Evolutionary conservation across 2,888 invertebrate genomes (phyloP), one percentile per base, ranked within the genome.

Genomic region (Bruchidius siliquastri): DNA sequence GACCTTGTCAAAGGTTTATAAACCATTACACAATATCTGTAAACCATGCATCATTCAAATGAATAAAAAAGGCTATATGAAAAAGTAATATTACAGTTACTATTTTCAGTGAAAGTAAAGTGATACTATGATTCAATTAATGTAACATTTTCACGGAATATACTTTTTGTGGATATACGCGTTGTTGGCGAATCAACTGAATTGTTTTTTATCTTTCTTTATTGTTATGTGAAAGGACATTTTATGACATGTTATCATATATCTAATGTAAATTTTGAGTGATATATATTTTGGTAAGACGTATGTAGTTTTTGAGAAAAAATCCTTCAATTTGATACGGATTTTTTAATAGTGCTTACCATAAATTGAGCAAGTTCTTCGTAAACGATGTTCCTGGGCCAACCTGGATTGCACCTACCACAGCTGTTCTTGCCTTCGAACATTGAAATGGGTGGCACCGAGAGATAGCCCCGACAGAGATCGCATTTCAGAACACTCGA

Each of bases 331-430:
- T n/a, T n/a, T n/a, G n/a, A n/a, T n/a, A n/a, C n/a, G n/a, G n/a
- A n/a, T n/a, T n/a, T n/a, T n/a, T n/a, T n/a, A n/a, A n/a, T n/a
- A n/a, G n/a, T n/a, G n/a, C 26, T 49, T 49, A 68, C 68, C 68
- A 75, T 69, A 71, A 70, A 74, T 66, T 77, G 71, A 4, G 79
- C 79, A 21, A 80, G 32, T 66, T 73, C 68, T 74, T 80, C 79
- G 75, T 79, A 80, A 13, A 74, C 74, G 21, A 26, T 70, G 68
- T 79, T 77, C 21, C 78, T 68, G 13, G 74, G 75, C 77, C 77
- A 78, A 21, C 74, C 76, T 0, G 77, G 74, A 21, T 76, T 74
- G 75, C 77, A 78, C 21, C 77, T 69, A 18, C 77, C 77, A 49
- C 77, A 78, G 32, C 76, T 76, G 67, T 75, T 68, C 72, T 76